These are phyloP conservation scores for Platygyra sinensis DNA, from an alignment of 64 coral and sea anemone species.

Conservation along the genomic window DNA sequence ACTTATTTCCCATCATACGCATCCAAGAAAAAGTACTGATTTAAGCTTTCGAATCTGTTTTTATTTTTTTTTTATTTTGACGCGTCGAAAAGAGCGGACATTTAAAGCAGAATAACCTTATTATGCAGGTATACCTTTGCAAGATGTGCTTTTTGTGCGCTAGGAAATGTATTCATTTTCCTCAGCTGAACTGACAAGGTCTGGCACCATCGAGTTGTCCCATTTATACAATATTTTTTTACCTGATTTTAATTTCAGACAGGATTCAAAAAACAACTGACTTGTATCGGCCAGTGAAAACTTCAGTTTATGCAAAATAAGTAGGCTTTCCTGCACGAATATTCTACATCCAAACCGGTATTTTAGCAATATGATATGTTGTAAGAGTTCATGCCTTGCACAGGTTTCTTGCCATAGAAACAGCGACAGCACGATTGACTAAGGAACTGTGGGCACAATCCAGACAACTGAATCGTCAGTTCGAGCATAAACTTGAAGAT, in stretches of 20 bases:
- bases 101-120: not conserved
- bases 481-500: no score
- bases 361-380: no score
- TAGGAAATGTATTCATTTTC: not conserved
- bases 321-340: no score
- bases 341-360: no score
- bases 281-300: not conserved
- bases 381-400: no score
- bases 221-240: not conserved
- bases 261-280: not conserved
- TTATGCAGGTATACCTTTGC: not conserved
- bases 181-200: not conserved
- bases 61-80: not conserved
- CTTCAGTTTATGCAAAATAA: no score
- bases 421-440: no score
- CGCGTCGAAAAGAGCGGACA: not conserved
- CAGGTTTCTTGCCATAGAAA: no score
- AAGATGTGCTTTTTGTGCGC: not conserved
- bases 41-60: not conserved
- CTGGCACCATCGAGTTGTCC: not conserved
- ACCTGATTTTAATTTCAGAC: not conserved
- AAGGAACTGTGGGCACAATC: no score
- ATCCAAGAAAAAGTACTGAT: no score
- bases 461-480: no score
- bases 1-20: no score